Evolutionary conservation across 2,113 vertebrate genomes (phyloP), one percentile per base, ranked within the genome.

Genomic region (Onychorhynchus coronatus): DNA sequence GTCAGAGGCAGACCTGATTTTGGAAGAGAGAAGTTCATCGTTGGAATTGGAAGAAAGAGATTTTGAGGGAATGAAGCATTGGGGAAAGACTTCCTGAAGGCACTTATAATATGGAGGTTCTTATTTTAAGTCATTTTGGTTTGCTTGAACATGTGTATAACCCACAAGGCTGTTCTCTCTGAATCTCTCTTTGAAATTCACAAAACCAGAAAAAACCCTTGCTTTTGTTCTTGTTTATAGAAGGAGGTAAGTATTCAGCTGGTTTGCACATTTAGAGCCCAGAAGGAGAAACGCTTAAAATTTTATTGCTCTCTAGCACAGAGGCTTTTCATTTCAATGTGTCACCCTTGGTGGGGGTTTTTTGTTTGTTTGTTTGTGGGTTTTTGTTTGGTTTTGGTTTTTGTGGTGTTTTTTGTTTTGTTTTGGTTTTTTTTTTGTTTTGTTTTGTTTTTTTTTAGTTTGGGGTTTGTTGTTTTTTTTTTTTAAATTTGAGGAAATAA

Each of bases 401-500:
- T n/a, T n/a, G n/a, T n/a, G n/a, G n/a, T n/a, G n/a, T n/a, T n/a
- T n/a, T n/a, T n/a, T n/a, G n/a, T n/a, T n/a, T n/a, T n/a, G n/a
- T n/a, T n/a, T n/a, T n/a, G n/a, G n/a, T n/a, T n/a, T n/a, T n/a
- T n/a, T n/a, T n/a, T n/a, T n/a, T n/a, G n/a, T n/a, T n/a, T n/a
- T n/a, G n/a, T n/a, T n/a, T n/a, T n/a, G n/a, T n/a, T n/a, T n/a
- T n/a, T n/a, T n/a, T n/a, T n/a, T n/a, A n/a, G n/a, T n/a, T n/a
- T n/a, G n/a, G n/a, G n/a, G n/a, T n/a, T n/a, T 27, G 1, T 12
- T 13, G 8, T 2, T 7, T 20, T 25, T 46, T 8, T 14, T 1
- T 49, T 56, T 50, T 86, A 49, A 39, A 82, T 93, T 91, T 74
- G 33, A 63, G 16, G 47, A 88, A 88, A 50, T 56, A 63, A 68